Conservation (phyloP, 2,888 invertebrate genomes). For the Eulithis prunata region DNA sequence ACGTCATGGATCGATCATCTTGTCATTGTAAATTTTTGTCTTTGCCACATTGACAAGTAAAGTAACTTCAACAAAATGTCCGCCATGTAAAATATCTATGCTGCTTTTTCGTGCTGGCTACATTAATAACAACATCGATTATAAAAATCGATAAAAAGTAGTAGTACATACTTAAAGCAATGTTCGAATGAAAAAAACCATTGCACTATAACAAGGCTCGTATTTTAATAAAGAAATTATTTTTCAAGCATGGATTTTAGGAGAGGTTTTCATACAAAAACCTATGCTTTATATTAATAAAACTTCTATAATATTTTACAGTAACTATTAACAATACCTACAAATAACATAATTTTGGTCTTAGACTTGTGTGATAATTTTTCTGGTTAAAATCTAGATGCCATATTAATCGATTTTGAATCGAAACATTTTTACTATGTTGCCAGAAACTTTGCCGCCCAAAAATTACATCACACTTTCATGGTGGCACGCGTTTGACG, state of each 20-base stretch:
- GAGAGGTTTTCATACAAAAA: too few species aligned
- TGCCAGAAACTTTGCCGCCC: conserved; percentile 63
- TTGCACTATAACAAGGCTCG: too few species aligned
- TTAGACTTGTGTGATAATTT: background rate
- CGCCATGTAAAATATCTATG: conserved; percentile 18
- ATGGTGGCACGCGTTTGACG: conserved; percentile 77
- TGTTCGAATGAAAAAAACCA: too few species aligned
- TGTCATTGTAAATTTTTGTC: background rate
- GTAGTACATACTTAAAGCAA: too few species aligned
- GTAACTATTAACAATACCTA: too few species aligned
- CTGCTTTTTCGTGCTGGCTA: conserved; percentile 14
- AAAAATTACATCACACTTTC: conserved; percentile 77
- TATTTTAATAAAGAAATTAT: too few species aligned
- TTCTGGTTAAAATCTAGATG: background rate
- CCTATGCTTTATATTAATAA: too few species aligned
- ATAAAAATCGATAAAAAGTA: background rate
- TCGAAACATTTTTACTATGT: conserved; percentile 47
- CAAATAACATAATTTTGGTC: too few species aligned
- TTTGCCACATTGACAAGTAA: conserved; percentile 5
- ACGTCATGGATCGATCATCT: conserved; percentile 7
- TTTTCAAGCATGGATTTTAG: too few species aligned
- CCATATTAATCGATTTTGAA: conserved; percentile 4
- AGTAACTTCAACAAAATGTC: conserved; percentile 13
- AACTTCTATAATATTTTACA: too few species aligned
- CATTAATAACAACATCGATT: conserved; percentile 12